Base-by-base conservation (phyloP, 2,888 invertebrate genomes). In the Volucella inflata region DNA sequence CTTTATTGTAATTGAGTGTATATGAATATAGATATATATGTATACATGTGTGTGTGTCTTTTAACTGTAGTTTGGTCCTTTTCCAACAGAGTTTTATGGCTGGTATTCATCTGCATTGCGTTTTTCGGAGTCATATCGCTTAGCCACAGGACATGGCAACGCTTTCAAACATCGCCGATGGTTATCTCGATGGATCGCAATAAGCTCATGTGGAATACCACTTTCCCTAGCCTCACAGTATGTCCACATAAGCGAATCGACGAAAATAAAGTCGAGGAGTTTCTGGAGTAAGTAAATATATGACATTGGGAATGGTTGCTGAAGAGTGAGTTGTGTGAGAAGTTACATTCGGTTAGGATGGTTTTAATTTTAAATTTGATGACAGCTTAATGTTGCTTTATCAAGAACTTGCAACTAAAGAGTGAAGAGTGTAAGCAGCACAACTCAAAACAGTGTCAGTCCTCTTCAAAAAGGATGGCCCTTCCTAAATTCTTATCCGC, bases 181-280 rank as follows among this genome's bases (percentile, higher is more conserved):
- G 95, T 95, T 6, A 94, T 95, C 42, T 95, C 95, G 17, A 95
- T 95, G 95, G 95, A 95, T 90, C 93, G 95, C 1, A 95, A 95
- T 89, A 94, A 95, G 93, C 94, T 94, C 87, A 94, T 94, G 0
- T 95, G 95, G 95, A 95, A 95, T 88, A 95, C 96, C 2, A 94
- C 94, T 1, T 95, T 95, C 88, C 96, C 96, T 0, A 93, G 94
- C 42, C 92, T 95, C 65, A 95, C 96, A 0, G 93, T 96, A 64
- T 96, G 96, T 87, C 95, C 95, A 0, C 90, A 93, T 3, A 92
- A 90, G 14, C 94, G 94, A 87, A 89, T 95, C 46, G 94, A 95
- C 88, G 91, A 92, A 46, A 90, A 89, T 8, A 94, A 94, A 88
- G 90, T 95, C 21, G 93, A 93, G 0, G 88, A 90, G 1, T 95